Conservation (phyloP, 2,797 vertebrate genomes). For the Phataginus tetradactyla region DNA sequence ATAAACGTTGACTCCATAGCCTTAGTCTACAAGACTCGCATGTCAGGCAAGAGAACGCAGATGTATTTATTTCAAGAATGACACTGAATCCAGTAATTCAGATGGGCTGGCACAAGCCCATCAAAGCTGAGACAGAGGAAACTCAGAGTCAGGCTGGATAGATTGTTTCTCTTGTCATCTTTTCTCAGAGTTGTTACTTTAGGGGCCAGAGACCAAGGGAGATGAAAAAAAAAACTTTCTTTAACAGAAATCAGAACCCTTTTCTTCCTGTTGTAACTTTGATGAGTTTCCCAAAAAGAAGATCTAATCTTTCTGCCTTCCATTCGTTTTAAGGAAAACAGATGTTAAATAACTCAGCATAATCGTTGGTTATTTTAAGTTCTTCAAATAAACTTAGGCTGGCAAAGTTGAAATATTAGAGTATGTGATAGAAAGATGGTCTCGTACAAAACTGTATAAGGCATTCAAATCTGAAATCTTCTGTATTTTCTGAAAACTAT, state of each 20-base stretch:
- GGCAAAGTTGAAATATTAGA: constrained; percentile 46
- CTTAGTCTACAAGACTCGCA: not conserved
- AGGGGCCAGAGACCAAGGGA: not conserved
- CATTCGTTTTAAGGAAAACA: constrained; percentile 67
- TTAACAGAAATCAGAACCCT: constrained; percentile 17
- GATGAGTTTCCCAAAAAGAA: constrained; percentile 56
- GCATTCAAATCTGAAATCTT: constrained; percentile 11
- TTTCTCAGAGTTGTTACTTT: not conserved
- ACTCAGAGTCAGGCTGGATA: not conserved
- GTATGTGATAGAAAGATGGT: constrained; percentile 17
- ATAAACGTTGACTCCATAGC: not conserved
- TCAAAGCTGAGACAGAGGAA: not conserved
- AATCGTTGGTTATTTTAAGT: constrained; percentile 44
- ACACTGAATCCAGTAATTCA: not conserved
- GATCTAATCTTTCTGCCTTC: constrained; percentile 41
- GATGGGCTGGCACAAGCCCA: not conserved
- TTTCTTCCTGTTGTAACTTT: constrained; percentile 42
- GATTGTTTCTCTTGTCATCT: not conserved
- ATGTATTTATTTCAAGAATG: not conserved
- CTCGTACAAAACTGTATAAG: constrained; percentile 11
- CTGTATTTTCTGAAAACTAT: not conserved
- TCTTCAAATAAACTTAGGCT: constrained; percentile 46
- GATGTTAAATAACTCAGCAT: constrained; percentile 57
- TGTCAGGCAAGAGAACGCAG: not conserved
- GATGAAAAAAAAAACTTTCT: not conserved